Conservation (phyloP, 2,113 vertebrate species). For the Tinamus guttatus region DNA sequence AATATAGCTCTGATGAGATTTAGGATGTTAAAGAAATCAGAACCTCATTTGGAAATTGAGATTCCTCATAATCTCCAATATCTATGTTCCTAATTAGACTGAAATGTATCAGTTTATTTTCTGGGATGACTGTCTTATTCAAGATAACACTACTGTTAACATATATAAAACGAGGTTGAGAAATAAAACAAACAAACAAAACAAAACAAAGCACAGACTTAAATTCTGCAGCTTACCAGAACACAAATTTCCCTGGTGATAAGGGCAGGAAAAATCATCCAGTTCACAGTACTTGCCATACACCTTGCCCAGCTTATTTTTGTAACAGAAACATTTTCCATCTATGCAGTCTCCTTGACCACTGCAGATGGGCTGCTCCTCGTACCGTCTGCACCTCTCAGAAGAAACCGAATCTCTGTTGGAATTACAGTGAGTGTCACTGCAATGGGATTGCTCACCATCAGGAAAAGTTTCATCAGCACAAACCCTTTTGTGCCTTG, state of each 20-base stretch:
- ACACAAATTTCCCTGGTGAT: slow-evolving; percentile 86
- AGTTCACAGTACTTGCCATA: slow-evolving; percentile 93
- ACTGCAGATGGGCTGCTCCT: slow-evolving; percentile 84
- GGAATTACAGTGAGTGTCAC: slow-evolving; percentile 58
- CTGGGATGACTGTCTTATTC: not conserved
- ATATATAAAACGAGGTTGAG: not conserved
- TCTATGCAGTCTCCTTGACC: slow-evolving; percentile 88
- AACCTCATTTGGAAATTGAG: not conserved
- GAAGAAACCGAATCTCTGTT: slow-evolving; percentile 15
- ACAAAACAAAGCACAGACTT: not conserved
- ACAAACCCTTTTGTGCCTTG: slow-evolving; percentile 75
- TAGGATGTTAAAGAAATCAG: not conserved
- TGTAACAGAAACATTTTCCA: slow-evolving; percentile 90
- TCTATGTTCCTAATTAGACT: not conserved
- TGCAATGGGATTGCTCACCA: slow-evolving; percentile 58
- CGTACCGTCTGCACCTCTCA: slow-evolving; percentile 74
- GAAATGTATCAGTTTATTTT: not conserved
- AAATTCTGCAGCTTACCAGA: slow-evolving; percentile 82
- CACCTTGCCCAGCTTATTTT: slow-evolving; percentile 85
- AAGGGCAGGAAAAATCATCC: slow-evolving; percentile 94
- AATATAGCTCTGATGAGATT: not conserved
- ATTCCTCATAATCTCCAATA: not conserved
- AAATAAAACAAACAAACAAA: not conserved
- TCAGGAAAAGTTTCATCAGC: slow-evolving; percentile 70
- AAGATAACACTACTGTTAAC: not conserved